These are phyloP conservation scores for Agraylea sexmaculata DNA, from an alignment of 1,140 invertebrate genomes.

Conservation along the genomic window DNA sequence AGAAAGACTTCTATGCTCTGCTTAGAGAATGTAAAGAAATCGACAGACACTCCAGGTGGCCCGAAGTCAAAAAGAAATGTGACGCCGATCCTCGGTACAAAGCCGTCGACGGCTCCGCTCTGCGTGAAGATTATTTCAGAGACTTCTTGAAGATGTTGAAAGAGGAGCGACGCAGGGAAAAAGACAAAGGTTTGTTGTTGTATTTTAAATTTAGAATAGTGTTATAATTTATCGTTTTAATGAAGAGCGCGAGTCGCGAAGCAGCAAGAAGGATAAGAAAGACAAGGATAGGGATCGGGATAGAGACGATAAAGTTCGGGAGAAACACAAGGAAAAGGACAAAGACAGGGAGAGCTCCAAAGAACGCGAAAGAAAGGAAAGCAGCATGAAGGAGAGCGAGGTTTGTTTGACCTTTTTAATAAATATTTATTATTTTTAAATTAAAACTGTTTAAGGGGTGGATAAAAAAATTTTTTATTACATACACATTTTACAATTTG, in stretches of 20 bases:
- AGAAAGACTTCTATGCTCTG: conserved; percentile 83
- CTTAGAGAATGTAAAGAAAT: conserved; percentile 72
- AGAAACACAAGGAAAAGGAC: conserved; percentile 36
- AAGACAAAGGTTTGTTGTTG: conserved; percentile 49
- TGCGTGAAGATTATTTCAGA: conserved; percentile 89
- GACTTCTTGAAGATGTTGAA: conserved; percentile 79
- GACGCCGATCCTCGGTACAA: conserved; percentile 86
- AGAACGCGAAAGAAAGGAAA: conserved; percentile 22
- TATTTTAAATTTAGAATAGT: not conserved
- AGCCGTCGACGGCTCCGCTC: conserved; percentile 75
- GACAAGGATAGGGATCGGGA: conserved; percentile 37
- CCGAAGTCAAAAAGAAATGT: conserved; percentile 87
- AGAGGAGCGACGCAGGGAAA: conserved; percentile 68
- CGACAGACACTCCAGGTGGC: conserved; percentile 85
- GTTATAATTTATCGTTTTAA: not conserved
- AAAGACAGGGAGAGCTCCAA: conserved; percentile 30
- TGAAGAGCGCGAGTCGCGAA: conserved; percentile 20
- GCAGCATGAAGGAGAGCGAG: conserved; percentile 26
- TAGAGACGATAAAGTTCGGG: conserved; percentile 32
- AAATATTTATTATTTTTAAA: no score
- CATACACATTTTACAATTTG: no score
- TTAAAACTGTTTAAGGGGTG: no score
- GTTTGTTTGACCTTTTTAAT: no score
- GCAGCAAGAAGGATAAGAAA: conserved; percentile 37
- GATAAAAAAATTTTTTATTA: no score